Base-by-base conservation (phyloP, 2,888 invertebrate species). In the Notodonta dromedarius region DNA sequence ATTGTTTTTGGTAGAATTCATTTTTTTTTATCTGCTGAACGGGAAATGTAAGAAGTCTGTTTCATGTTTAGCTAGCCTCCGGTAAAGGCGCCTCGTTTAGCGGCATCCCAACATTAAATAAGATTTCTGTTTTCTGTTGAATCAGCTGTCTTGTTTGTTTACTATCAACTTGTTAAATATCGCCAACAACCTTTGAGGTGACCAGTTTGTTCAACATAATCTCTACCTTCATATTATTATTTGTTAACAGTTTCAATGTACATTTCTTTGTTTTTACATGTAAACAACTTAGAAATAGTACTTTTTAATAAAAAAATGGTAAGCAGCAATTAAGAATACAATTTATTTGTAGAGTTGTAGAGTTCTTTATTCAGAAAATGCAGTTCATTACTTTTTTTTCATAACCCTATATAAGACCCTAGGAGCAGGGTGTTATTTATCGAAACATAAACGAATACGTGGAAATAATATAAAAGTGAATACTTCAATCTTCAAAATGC, bases 81-180 rank as follows among this genome's bases (percentile, higher is more conserved):
- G 71, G 77, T 83, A 79, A 79, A 82, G 80, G 60, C 74, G 77
- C 76, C 69, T 78, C 78, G 76, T 79, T 78, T 74, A 82, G 79
- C 76, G 71, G 78, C 74, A 79, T 78, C 76, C 76, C 80, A 72
- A 80, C 79, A 80, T 83, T 85, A 85, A 88, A 89, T 85, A 86
- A 85, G 81, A 86, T 86, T 83, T 81, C 82, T 79, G 83, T 86
- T 85, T 87, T 82, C 82, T 79, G 84, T 83, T 81, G 85, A 85
- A 80, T 85, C 85, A 85, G 83, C 82, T 67, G 72, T 66, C 77
- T 69, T 68, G 73, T 74, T 71, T 63, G 46, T 82, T 84, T 79
- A 70, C 76, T 69, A 69, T 65, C 60, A 79, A 81, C 74, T 83
- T 77, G 71, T 75, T 75, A 78, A 79, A 76, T 71, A 75, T 61